A percentile compares a stretch with the other conserved stretches of the same genome.
Conservation (phyloP, 2,888 invertebrate species). For the Rhyacophila evoluta region DNA sequence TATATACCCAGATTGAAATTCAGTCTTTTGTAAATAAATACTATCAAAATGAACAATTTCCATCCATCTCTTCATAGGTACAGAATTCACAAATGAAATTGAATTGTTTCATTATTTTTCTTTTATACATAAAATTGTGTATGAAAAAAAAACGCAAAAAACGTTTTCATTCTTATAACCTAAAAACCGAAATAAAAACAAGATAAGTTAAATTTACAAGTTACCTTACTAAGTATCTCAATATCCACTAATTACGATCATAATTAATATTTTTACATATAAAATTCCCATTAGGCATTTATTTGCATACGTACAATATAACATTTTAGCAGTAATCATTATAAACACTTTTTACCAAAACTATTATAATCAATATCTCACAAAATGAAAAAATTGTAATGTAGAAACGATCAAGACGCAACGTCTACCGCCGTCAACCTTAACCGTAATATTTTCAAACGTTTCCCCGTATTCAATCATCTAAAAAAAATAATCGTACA, state of each 20-base stretch:
- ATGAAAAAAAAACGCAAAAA: conserved; percentile 14
- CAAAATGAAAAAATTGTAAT: not conserved
- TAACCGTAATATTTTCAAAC: not conserved
- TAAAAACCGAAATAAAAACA: not conserved
- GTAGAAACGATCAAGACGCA: not conserved
- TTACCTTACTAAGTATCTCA: not conserved
- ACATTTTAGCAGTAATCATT: not conserved
- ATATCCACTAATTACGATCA: not conserved
- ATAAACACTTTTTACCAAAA: not conserved
- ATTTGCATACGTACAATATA: conserved; percentile 10
- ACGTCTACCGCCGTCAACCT: not conserved
- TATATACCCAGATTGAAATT: too few relatives aligned
- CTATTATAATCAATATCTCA: not conserved
- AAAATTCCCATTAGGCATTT: conserved; percentile 4
- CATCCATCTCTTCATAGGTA: not conserved
- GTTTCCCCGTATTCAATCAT: not conserved
- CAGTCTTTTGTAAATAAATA: too few relatives aligned
- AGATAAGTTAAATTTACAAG: not conserved
- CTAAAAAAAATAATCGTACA: not conserved
- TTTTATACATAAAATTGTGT: conserved; percentile 17
- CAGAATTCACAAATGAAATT: not conserved
- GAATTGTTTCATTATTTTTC: not conserved
- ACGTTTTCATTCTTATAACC: conserved; percentile 6
- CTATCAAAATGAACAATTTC: too few relatives aligned
- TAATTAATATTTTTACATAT: conserved; percentile 19